These are phyloP conservation scores for Drosophila maculinotata DNA, from an alignment of 2,888 invertebrate species.

Conservation along the genomic window DNA sequence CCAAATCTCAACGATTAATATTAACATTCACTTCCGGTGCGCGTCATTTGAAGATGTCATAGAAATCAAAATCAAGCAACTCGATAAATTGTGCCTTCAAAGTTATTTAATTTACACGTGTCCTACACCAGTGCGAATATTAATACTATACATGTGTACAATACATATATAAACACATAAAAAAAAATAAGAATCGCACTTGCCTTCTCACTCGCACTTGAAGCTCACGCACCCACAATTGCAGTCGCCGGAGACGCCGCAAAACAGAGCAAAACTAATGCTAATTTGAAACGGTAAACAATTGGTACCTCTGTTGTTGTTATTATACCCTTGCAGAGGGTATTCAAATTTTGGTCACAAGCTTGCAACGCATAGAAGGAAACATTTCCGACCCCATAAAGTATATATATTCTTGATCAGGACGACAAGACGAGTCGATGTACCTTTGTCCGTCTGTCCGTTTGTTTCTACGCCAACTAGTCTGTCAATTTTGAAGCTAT, in stretches of 20 bases:
- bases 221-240: constrained; percentile 64
- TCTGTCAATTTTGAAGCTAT: too few relatives aligned
- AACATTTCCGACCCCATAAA: too few relatives aligned
- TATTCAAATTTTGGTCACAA: too few relatives aligned
- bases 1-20: constrained; percentile 12
- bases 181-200: constrained; percentile 28
- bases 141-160: background rate
- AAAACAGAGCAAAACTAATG: constrained; percentile 37
- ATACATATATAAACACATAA: background rate
- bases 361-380: too few relatives aligned
- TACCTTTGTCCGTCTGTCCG: too few relatives aligned
- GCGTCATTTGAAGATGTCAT: constrained; percentile 15
- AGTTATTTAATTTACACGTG: constrained; percentile 48
- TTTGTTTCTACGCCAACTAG: too few relatives aligned
- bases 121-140: constrained; percentile 32
- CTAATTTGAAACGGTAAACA: constrained; percentile 76
- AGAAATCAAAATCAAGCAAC: background rate
- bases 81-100: constrained; percentile 12
- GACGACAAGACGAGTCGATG: too few relatives aligned
- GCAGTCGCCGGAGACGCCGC: constrained; percentile 57
- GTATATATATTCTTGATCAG: too few relatives aligned
- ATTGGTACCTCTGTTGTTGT: constrained; percentile 35
- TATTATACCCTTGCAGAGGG: too few relatives aligned
- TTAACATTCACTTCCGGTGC: constrained; percentile 58
- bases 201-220: constrained; percentile 33